A percentile compares a stretch with the other conserved stretches of the same genome.
Conservation (phyloP, 2,797 vertebrate genomes). For the Cryptoprocta ferox region DNA sequence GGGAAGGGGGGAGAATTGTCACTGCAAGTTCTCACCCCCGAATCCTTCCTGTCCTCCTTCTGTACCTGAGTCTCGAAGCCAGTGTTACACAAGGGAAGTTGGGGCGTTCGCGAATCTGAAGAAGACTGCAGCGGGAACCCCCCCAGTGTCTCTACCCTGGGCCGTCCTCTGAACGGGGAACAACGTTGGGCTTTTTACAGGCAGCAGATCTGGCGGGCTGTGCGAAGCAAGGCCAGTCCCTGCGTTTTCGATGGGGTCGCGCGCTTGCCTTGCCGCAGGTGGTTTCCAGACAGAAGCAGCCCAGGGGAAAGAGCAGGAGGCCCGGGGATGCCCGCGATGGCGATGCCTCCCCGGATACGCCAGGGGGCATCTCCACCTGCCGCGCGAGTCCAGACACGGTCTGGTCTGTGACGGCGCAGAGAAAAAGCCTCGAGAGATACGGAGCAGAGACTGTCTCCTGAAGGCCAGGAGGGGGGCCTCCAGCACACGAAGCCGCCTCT, state of each 20-base stretch:
- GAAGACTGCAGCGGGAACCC: neutral
- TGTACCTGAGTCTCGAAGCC: neutral
- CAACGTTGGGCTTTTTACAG: neutral
- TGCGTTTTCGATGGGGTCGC: neutral
- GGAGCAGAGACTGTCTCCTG: neutral
- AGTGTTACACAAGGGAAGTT: no score
- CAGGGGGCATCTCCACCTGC: neutral
- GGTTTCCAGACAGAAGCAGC: neutral
- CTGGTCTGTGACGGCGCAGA: neutral
- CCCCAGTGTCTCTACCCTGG: neutral
- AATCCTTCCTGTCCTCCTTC: neutral
- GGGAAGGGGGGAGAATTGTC: neutral
- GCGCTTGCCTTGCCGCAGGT: neutral
- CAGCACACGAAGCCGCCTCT: accelerated
- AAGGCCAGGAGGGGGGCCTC: neutral
- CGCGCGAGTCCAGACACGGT: neutral
- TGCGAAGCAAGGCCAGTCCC: neutral
- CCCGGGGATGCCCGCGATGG: accelerated
- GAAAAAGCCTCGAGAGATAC: neutral
- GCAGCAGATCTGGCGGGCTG: neutral
- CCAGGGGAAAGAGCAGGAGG: neutral
- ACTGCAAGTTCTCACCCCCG: neutral
- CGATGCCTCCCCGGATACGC: neutral
- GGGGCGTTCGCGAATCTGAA: neutral
- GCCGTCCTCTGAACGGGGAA: accelerated